Evolutionary conservation across 2,888 invertebrate genomes (phyloP), one percentile per base, ranked within the genome.

Genomic region (Euzetes globulus): DNA sequence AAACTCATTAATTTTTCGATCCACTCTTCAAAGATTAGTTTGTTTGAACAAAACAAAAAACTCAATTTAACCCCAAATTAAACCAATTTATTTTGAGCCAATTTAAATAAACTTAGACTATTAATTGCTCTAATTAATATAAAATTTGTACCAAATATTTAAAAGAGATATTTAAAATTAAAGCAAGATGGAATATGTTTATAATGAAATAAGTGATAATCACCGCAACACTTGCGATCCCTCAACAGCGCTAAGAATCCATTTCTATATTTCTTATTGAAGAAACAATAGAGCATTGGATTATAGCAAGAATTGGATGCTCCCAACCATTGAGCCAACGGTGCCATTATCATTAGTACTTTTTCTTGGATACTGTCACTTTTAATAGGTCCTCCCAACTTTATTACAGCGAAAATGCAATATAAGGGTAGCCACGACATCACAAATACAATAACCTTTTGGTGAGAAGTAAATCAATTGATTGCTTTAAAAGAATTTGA

Each of bases 221-320:
- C 11, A 45, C 91, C 91, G 81, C 92, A 93, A 55, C 92, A 93
- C 79, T 89, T 89, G 78, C 91, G 87, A 79, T 91, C 92, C 83
- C 91, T 90, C 63, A 93, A 86, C 77, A 94, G 92, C 22, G 92
- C 92, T 58, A 90, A 88, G 82, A 96, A 95, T 5, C 94, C 94
- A 25, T 70, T 76, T n/a, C 94, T 86, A 83, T 91, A 96, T 83
- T 95, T 94, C 82, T 92, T 92, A 84, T 95, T 95, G 84, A 95
- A 94, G 84, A 94, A 94, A 2, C 94, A 93, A 83, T 95, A 94
- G 75, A 96, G 86, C 77, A 96, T 90, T 0, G 95, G 95, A 83
- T 96, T 96, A 81, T 95, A 94, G 86, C 94, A 94, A 25, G 93
- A 93, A 83, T 96, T 96, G 22, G 94, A 92, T 0, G 93, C 89